Evolutionary conservation across 2,888 invertebrate species (phyloP), one percentile per base, ranked within the genome.

Genomic region (Scelioninae gen. 2): DNA sequence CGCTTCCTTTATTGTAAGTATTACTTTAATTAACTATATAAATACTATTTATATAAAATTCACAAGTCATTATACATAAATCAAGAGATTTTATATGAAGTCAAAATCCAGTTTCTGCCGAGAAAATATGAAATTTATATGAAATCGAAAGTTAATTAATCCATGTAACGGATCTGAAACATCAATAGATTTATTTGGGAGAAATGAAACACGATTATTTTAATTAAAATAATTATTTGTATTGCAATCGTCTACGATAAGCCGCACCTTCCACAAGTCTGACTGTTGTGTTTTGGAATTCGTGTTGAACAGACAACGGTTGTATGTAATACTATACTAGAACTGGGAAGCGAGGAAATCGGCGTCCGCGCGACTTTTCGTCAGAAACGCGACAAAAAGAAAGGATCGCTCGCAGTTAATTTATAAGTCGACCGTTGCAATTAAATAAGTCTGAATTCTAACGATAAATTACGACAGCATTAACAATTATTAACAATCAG

Each of bases 401-500:
- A 39, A n/a, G n/a, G n/a, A n/a, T n/a, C 50, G 31, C 15, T 50
- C 33, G 11, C 11, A 2, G 7, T 31, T 39, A 41, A 22, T 19
- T 41, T 31, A 19, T 39, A 11, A 33, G 25, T 55, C 35, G 37
- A 22, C 37, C 45, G 46, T 11, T 48, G 15, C 11, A 33, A 58
- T 69, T 69, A 61, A 69, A 61, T 61, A 61, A 50, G 13, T 46
- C 16, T 50, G 50, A 25, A 37, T 52, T 35, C 25, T 45, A 71
- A 71, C 33, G 64, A 71, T 65, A 64, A 65, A 58, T 64, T 60
- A 71, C 10, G 22, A 41, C 53, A 52, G 45, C 35, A 50, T 57
- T 39, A 71, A 64, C 58, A 52, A 71, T 31, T 43, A 53, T 58
- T 46, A 71, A 64, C 60, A 71, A 71, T 64, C 43, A 37, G 55